Evolutionary conservation across 2,113 vertebrate species (phyloP), one percentile per base, ranked within the genome.

Genomic region (Coreoperca whiteheadi): DNA sequence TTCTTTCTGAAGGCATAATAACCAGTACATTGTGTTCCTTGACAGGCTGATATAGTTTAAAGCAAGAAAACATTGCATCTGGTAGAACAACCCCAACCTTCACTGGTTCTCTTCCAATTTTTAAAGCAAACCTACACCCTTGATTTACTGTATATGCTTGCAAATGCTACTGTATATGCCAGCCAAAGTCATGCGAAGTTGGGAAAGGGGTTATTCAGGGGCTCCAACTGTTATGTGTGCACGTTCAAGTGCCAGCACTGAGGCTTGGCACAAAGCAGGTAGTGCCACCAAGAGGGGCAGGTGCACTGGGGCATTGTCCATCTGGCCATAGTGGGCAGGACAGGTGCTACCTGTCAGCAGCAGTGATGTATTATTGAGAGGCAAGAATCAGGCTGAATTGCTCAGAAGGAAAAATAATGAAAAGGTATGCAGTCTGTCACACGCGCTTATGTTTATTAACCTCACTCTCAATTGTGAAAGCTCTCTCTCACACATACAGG

Each of bases 321-420:
- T 91, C 89, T 93, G 92, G 90, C 54, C 90, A 70, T 72, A 51
- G 88, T 34, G 90, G 34, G 83, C 66, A 57, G 69, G 82, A 84
- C 91, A 92, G 87, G 89, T 93, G 91, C 85, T 90, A 89, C 88
- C 88, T 89, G 90, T 91, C 90, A 90, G 89, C 56, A n/a, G n/a
- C n/a, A n/a, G 60, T 43, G 65, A 87, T 80, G 67, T 20, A 69
- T 81, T 71, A 77, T 41, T 59, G 25, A 81, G 65, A 53, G 60
- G 37, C 28, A 69, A 64, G 60, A 75, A 68, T 50, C 74, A 15
- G 16, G 63, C 43, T n/a, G 21, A 57, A 74, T 43, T 70, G 32
- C 41, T 72, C 46, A 64, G 37, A 67, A 41, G 32, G 60, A 51
- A 43, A 37, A 69, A 63, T n/a, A 51, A 83, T 60, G 30, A 75